These are phyloP conservation scores for Lutra lutra DNA, from an alignment of 2,797 vertebrate species.

Conservation along the genomic window DNA sequence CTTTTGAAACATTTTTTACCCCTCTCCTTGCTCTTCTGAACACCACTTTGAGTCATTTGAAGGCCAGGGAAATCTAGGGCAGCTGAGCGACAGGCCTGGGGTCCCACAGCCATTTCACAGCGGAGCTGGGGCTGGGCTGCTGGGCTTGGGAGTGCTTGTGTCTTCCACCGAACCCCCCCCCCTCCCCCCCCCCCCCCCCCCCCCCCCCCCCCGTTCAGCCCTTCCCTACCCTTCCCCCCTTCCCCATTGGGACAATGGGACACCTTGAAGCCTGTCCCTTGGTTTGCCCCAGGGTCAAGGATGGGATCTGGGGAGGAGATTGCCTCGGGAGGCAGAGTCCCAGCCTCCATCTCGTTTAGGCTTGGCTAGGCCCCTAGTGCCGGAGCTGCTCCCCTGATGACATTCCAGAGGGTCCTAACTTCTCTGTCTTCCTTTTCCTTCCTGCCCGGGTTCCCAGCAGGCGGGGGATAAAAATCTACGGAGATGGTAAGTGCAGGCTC, in stretches of 20 bases:
- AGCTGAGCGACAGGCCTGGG: neutral
- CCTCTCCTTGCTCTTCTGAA: neutral
- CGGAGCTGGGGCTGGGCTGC: neutral
- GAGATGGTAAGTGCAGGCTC: conserved; percentile 66
- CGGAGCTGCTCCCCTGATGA: neutral
- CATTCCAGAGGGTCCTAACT: conserved; percentile 19
- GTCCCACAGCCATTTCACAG: neutral
- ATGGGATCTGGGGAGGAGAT: neutral
- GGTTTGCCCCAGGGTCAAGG: neutral
- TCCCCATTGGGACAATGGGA: neutral
- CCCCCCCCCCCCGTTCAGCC: neutral
- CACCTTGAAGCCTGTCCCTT: neutral
- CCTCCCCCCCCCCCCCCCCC: neutral
- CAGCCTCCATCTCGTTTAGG: neutral
- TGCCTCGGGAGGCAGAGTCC: neutral
- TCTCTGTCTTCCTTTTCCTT: conserved; percentile 60
- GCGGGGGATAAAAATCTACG: conserved; percentile 61
- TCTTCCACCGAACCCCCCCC: neutral
- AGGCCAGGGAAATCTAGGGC: neutral
- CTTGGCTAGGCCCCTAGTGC: neutral
- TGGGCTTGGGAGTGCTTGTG: neutral
- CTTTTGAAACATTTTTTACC: neutral
- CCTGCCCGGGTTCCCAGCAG: conserved; percentile 56
- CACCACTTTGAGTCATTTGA: neutral
- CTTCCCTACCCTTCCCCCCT: neutral